Base-by-base conservation (phyloP, 2,113 vertebrate species). In the Otocyon megalotis region DNA sequence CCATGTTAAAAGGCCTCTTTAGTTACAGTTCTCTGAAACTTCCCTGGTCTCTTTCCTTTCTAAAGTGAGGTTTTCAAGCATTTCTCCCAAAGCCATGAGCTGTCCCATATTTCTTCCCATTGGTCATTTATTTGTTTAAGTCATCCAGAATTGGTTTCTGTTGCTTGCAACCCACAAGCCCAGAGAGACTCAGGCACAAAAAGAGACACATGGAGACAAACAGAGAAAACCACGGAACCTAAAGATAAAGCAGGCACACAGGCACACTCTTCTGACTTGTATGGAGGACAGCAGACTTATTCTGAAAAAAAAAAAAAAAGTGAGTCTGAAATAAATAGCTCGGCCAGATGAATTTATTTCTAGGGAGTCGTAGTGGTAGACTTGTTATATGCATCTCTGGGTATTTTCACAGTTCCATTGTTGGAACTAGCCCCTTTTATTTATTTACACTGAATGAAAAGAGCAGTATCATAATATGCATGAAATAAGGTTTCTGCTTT, bases 361-460 rank as follows among this genome's bases (percentile, higher is more conserved):
- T 79, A 93, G 58, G 43, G 17, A 9, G 79, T 86, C 20, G 62
- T 50, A 9, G 81, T 86, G 22, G 58, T 50, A 90, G 65, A 96
- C 95, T 87, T 90, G 62, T 92, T 79, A 92, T 24, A 95, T 53
- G 80, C 37, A 35, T 97, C 97, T 93, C 53, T 74, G 60, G 30
- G 28, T 95, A 53, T 93, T 67, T 97, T 98, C 77, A 28, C 63
- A 83, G 90, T 28, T 97, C 50, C 15, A 19, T 86, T 97, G 96
- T 94, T 98, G 88, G 84, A 97, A 76, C 43, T 35, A 88, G 58
- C 90, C 95, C 72, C 85, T 93, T 97, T 89, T 88, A 85, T 95
- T 98, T 95, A 89, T 97, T 95, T 97, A 91, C 56, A 83, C 35
- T 88, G 62, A 85, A 81, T 84, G n/a, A 85, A 56, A 77, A 76